Percentiles rank a stretch among this genome's conserved stretches.
Evolutionary conservation across 2,888 invertebrate species (phyloP).

Genomic region (Thymelicus acteon): DNA sequence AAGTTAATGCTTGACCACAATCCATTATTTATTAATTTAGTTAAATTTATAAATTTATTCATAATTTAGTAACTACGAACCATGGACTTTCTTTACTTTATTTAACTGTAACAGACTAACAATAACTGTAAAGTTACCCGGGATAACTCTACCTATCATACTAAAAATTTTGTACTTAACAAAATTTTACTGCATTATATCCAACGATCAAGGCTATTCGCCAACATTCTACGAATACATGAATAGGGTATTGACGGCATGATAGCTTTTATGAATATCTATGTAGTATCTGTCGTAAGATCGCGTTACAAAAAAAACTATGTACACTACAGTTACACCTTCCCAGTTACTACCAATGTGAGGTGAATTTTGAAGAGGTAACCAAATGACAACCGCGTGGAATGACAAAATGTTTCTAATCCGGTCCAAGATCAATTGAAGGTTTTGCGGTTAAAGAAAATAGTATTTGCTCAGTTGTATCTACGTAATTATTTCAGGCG

Average conservation of each 20-base stretch:
- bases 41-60: too few relatives aligned
- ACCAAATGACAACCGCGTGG: constrained; percentile 30
- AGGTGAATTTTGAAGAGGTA: constrained; percentile 37
- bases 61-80: too few relatives aligned
- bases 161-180: too few relatives aligned
- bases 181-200: too few relatives aligned
- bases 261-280: not conserved
- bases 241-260: not conserved
- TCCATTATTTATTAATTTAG: too few relatives aligned
- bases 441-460: constrained; percentile 50
- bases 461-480: constrained; percentile 34
- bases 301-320: not conserved
- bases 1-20: too few relatives aligned
- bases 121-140: too few relatives aligned
- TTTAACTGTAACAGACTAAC: too few relatives aligned
- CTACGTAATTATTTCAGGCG: constrained; percentile 41
- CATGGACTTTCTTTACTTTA: too few relatives aligned
- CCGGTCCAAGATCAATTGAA: constrained; percentile 61
- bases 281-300: not conserved
- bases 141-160: too few relatives aligned
- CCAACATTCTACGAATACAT: not conserved
- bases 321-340: not conserved
- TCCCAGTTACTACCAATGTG: constrained; percentile 15
- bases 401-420: constrained; percentile 54
- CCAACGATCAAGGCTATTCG: not conserved